Percentiles rank a stretch among this genome's conserved stretches.
Conservation (phyloP, 2,888 invertebrate genomes). For the Nymphalis urticae region DNA sequence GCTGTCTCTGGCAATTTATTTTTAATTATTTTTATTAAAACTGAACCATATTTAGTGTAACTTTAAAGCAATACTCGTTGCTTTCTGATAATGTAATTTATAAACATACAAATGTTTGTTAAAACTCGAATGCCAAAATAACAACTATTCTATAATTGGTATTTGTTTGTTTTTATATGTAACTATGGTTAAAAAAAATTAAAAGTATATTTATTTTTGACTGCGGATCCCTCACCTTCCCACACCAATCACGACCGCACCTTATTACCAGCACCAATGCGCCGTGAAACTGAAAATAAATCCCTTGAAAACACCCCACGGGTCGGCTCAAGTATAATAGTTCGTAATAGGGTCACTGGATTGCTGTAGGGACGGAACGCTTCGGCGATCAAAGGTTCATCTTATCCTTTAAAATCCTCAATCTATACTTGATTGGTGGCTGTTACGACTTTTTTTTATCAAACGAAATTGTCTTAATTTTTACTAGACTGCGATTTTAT, state of each 20-base stretch:
- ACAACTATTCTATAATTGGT: background rate
- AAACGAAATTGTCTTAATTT: conserved; percentile 6
- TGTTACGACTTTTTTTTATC: conserved; percentile 15
- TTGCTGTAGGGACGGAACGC: conserved; percentile 46
- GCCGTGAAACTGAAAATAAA: conserved; percentile 48
- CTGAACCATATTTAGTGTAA: too few species aligned
- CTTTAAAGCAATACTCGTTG: too few species aligned
- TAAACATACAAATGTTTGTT: too few species aligned
- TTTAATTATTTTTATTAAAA: too few species aligned
- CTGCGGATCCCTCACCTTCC: conserved; percentile 1
- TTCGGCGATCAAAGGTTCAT: conserved; percentile 58
- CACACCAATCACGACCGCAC: conserved; percentile 31
- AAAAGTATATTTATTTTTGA: too few species aligned
- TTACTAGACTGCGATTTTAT: background rate
- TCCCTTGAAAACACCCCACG: conserved; percentile 29
- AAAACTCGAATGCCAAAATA: background rate
- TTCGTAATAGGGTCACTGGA: conserved; percentile 59
- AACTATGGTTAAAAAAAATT: too few species aligned
- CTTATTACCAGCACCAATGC: conserved; percentile 52
- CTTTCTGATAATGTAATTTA: too few species aligned
- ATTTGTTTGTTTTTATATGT: too few species aligned
- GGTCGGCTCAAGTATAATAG: conserved; percentile 48
- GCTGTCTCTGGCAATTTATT: too few species aligned
- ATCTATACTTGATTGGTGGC: conserved; percentile 27
- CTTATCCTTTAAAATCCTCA: conserved; percentile 30